Conservation (phyloP, 2,113 vertebrate species). For the Microcebus tavaratra region DNA sequence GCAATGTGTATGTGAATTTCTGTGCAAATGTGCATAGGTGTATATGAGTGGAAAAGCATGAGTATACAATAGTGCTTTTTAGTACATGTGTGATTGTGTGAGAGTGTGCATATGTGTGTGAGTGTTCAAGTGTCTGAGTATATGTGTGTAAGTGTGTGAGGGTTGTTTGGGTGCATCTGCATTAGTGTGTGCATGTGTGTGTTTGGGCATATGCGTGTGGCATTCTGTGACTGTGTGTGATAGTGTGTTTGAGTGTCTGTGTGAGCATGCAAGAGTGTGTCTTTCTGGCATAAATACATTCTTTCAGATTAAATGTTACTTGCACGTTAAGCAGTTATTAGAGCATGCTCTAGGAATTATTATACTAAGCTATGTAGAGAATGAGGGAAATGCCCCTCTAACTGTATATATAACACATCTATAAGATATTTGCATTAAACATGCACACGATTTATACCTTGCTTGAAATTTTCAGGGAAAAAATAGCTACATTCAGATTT, state of each 20-base stretch:
- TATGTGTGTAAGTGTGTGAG: background rate
- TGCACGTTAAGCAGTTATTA: background rate
- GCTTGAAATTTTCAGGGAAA: constrained; percentile 24
- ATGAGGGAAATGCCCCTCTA: background rate
- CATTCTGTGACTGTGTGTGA: background rate
- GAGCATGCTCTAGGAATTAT: background rate
- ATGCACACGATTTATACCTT: background rate
- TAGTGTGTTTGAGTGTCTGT: background rate
- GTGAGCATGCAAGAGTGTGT: background rate
- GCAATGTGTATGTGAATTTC: background rate
- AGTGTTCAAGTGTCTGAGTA: background rate
- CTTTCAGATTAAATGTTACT: constrained; percentile 9
- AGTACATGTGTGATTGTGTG: background rate
- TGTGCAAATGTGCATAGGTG: background rate
- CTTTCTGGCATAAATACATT: constrained; percentile 17
- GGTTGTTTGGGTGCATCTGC: background rate
- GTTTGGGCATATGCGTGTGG: background rate
- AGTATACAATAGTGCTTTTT: background rate
- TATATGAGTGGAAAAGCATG: background rate
- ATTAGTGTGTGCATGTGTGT: background rate
- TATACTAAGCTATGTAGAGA: constrained; percentile 1
- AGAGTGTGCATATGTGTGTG: background rate
- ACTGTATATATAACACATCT: background rate
- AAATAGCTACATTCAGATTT: constrained; percentile 10
- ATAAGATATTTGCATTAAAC: constrained; percentile 26